Conservation (phyloP, 1,140 invertebrate species). For the Leptinotarsa texana region DNA sequence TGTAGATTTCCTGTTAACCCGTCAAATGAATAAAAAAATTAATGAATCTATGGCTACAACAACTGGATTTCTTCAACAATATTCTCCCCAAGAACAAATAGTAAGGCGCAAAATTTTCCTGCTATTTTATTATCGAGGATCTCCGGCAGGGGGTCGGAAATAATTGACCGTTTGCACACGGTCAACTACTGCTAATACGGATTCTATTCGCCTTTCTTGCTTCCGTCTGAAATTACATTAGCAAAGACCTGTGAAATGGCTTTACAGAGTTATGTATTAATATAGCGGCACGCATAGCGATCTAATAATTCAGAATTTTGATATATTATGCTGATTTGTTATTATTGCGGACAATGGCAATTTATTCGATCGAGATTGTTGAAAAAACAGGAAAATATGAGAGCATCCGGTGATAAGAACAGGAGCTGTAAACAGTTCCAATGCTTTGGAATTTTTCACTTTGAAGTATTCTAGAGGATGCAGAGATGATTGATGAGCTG, state of each 20-base stretch:
- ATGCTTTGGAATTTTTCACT: not conserved
- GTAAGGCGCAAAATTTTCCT: not conserved
- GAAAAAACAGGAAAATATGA: not conserved
- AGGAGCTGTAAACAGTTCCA: not conserved
- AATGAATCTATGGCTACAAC: too few species aligned
- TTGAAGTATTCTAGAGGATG: not conserved
- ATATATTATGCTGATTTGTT: conserved; percentile 16
- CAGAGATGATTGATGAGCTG: not conserved
- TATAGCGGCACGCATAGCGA: not conserved
- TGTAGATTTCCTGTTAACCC: too few species aligned
- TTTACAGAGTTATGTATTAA: conserved; percentile 7
- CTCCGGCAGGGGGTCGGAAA: not conserved
- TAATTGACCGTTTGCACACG: conserved; percentile 4
- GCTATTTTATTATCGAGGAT: not conserved
- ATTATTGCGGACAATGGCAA: conserved; percentile 12
- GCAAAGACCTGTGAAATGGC: not conserved
- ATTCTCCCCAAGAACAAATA: too few species aligned
- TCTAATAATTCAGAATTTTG: conserved; percentile 16
- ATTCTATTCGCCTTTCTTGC: conserved; percentile 1
- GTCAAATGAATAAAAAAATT: too few species aligned
- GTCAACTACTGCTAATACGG: not conserved
- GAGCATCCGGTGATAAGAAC: conserved; percentile 15
- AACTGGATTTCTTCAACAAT: too few species aligned
- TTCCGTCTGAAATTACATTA: conserved; percentile 6
- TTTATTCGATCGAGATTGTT: conserved; percentile 1